Percentiles rank a stretch among this genome's conserved stretches.
These are phyloP conservation scores for Himalopsyche kuldschensis DNA, from an alignment of 2,888 invertebrate genomes.

Conservation along the genomic window DNA sequence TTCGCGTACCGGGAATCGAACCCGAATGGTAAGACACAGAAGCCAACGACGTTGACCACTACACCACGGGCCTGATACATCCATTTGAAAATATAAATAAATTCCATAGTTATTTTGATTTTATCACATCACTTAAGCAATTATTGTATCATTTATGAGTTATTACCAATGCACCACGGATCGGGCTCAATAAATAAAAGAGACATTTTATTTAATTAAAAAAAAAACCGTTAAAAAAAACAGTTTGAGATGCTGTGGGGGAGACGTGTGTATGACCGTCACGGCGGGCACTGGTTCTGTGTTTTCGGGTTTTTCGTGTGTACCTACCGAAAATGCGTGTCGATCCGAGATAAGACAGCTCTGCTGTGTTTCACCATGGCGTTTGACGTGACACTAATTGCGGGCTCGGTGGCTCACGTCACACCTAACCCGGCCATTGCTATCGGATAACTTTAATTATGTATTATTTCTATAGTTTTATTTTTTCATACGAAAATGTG, in stretches of 20 bases:
- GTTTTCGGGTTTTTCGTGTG: slow-evolving; percentile 24
- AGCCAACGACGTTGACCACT: no score
- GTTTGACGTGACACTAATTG: slow-evolving; percentile 37
- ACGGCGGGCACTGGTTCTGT: slow-evolving; percentile 13
- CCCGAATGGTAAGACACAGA: no score
- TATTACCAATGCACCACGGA: no score
- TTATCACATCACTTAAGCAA: no score
- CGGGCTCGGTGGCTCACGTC: slow-evolving; percentile 21
- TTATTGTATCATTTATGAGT: no score
- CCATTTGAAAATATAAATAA: no score
- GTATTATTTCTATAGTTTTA: slow-evolving; percentile 9
- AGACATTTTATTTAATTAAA: no score
- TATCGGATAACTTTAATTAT: slow-evolving; percentile 30
- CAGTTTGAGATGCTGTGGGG: background rate
- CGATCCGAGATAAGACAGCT: slow-evolving; percentile 32
- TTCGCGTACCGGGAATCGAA: no score
- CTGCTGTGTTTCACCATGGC: slow-evolving; percentile 9
- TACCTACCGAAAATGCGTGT: slow-evolving; percentile 26
- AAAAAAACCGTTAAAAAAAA: no score
- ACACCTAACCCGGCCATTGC: slow-evolving; percentile 6
- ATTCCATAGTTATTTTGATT: no score
- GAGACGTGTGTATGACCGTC: slow-evolving; percentile 7
- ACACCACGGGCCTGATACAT: no score
- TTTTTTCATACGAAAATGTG: background rate
- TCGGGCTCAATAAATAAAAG: no score